These are phyloP conservation scores for Poecilia wingei DNA, from an alignment of 2,797 vertebrate species.

Conservation along the genomic window DNA sequence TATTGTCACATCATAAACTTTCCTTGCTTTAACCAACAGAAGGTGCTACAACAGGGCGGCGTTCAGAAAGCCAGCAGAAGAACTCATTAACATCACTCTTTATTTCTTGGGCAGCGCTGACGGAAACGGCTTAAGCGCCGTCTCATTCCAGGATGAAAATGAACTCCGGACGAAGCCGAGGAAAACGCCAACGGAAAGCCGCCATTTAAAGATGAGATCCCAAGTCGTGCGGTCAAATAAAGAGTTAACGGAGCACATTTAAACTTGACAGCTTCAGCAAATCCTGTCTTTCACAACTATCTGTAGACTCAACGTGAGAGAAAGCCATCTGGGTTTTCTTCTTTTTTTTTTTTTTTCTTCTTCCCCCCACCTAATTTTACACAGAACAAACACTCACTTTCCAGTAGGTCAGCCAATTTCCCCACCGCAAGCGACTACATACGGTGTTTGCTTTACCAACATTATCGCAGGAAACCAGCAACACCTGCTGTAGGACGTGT, in stretches of 20 bases:
- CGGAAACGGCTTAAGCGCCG: background rate
- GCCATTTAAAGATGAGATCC: background rate
- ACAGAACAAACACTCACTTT: slow-evolving; percentile 56
- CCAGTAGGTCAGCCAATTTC: slow-evolving; percentile 45
- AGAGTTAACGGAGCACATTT: background rate
- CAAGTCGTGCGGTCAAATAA: background rate
- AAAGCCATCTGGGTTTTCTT: slow-evolving; percentile 42
- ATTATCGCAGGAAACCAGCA: slow-evolving; percentile 32
- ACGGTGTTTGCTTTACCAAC: slow-evolving; percentile 46
- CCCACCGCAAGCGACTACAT: slow-evolving; percentile 30
- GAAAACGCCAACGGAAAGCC: background rate
- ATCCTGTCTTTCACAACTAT: background rate
- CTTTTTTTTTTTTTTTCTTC: background rate
- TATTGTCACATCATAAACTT: background rate
- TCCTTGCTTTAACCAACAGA: background rate
- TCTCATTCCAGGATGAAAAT: background rate
- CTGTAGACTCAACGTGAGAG: slow-evolving; percentile 45
- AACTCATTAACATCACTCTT: background rate
- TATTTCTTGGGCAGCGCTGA: background rate
- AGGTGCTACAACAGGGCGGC: background rate
- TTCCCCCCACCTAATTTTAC: background rate
- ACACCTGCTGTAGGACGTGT: slow-evolving; percentile 40
- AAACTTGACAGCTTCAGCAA: background rate
- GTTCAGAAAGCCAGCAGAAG: background rate
- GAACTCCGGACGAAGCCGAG: background rate